Evolutionary conservation across 2,888 invertebrate genomes (phyloP).

Genomic region (Limnephilus marmoratus): DNA sequence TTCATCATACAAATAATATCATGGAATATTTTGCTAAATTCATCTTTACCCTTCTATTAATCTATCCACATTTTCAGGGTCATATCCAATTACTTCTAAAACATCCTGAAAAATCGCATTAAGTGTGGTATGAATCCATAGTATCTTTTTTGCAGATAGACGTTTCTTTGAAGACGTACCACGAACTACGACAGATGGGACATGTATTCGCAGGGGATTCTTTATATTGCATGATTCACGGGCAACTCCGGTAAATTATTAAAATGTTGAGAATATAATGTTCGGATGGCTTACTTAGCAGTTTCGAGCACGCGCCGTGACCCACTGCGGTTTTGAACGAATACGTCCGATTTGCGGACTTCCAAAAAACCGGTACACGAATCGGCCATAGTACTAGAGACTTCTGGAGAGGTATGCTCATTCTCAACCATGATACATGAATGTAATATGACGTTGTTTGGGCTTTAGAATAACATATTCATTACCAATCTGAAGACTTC

Average conservation of each 20-base stretch:
- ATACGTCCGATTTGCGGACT: conserved; percentile 52
- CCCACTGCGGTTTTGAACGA: conserved; percentile 49
- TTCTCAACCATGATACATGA: background rate
- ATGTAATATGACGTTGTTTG: background rate
- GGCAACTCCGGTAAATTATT: background rate
- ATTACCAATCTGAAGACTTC: background rate
- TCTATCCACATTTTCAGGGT: background rate
- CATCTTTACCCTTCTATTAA: background rate
- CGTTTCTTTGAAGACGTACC: too few species aligned
- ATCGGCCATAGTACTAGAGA: conserved; percentile 14
- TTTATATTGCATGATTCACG: background rate
- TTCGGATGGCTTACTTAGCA: conserved; percentile 50
- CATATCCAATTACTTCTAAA: background rate
- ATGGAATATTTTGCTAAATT: background rate
- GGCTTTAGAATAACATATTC: background rate
- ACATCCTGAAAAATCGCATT: background rate
- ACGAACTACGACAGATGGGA: background rate
- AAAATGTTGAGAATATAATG: conserved; percentile 2
- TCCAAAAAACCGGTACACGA: conserved; percentile 53
- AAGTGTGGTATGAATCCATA: background rate
- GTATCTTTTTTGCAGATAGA: background rate
- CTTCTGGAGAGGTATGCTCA: background rate
- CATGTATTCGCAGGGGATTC: background rate
- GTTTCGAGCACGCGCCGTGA: conserved; percentile 46
- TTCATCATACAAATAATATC: background rate